Conservation (phyloP, 2,113 vertebrate genomes). For the Ranitomeya variabilis region DNA sequence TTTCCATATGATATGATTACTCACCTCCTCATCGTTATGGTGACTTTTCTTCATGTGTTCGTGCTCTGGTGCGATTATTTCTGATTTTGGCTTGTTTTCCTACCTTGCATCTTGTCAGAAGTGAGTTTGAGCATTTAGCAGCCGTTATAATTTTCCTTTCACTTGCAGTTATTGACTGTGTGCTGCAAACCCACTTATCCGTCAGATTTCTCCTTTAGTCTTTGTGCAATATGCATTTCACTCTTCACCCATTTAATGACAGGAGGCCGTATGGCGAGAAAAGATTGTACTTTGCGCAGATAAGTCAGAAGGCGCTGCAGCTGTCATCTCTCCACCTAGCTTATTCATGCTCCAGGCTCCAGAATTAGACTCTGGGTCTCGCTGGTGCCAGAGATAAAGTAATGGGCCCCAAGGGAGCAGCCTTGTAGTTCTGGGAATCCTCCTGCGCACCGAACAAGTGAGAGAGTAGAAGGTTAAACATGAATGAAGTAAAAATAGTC, state of each 20-base stretch:
- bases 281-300: constrained; percentile 25
- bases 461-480: constrained; percentile 32
- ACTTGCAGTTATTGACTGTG: not conserved
- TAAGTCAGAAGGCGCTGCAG: not conserved
- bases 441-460: not conserved
- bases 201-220: not conserved
- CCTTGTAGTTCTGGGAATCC: not conserved
- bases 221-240: not conserved
- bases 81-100: not conserved
- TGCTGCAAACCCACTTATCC: not conserved
- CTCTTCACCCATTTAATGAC: not conserved
- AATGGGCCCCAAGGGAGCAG: constrained; percentile 27
- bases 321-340: not conserved
- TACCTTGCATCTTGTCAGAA: not conserved
- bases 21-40: not conserved
- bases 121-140: not conserved
- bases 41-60: not conserved
- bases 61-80: not conserved
- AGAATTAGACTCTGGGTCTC: constrained; percentile 5
- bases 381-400: constrained; percentile 20
- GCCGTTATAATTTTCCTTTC: not conserved
- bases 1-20: too few species aligned
- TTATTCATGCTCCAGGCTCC: constrained; percentile 16
- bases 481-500: constrained; percentile 33
- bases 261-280: not conserved